phyloP scores from a whole-genome alignment of 2,888 invertebrate genomes.

The Ganaspis brasiliensis region DNA sequence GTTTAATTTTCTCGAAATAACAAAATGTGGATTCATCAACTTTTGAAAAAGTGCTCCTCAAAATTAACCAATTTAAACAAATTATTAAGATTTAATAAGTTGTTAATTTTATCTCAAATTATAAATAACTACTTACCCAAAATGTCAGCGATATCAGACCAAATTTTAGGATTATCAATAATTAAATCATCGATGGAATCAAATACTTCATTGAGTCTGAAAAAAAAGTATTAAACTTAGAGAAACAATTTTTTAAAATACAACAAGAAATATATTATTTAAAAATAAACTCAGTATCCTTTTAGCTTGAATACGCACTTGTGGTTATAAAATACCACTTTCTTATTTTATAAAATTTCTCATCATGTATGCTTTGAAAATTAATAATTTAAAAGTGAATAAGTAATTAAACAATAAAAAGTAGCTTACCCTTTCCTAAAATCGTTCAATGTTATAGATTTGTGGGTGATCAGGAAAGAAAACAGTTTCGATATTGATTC shows the following conservation, averaged over 20 bases:
- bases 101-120: too few species aligned
- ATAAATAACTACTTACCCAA: too few species aligned
- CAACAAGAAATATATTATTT: background rate
- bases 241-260: background rate
- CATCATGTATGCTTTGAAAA: conserved; percentile 56
- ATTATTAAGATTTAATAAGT: too few species aligned
- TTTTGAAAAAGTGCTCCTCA: too few species aligned
- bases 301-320: conserved; percentile 66
- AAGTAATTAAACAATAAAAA: too few species aligned
- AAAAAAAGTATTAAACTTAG: conserved; percentile 58
- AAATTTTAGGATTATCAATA: conserved; percentile 93
- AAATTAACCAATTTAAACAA: too few species aligned
- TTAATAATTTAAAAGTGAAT: conserved; percentile 29
- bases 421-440: conserved; percentile 62
- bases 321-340: conserved; percentile 59
- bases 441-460: conserved; percentile 50
- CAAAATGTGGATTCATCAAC: too few species aligned
- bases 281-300: conserved; percentile 64
- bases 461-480: conserved; percentile 65
- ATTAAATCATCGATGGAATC: conserved; percentile 87
- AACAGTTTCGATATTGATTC: conserved; percentile 82
- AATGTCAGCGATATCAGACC: conserved; percentile 90
- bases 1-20: too few species aligned
- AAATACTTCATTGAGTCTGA: conserved; percentile 85
- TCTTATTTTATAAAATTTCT: conserved; percentile 60